A percentile compares a stretch with the other conserved stretches of the same genome.
phyloP scores from a whole-genome alignment of 2,797 vertebrate species.

The Limosa lapponica region DNA sequence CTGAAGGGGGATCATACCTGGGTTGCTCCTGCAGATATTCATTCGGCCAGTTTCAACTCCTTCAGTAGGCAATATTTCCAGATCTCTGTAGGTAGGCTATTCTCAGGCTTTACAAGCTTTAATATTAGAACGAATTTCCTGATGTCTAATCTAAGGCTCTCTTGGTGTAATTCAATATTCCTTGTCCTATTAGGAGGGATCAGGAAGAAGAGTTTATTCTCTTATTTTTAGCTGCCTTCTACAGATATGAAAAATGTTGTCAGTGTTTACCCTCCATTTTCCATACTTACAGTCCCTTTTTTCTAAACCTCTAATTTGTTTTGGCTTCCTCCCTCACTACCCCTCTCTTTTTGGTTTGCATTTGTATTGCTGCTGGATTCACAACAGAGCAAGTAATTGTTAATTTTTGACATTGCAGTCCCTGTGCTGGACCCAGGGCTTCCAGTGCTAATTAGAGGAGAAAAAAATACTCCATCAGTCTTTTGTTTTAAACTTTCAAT shows the following conservation, averaged over 20 bases:
- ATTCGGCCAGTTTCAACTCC: neutral
- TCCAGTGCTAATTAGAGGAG: neutral
- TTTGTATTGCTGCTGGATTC: neutral
- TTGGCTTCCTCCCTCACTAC: neutral
- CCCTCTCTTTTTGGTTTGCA: neutral
- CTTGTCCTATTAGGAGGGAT: neutral
- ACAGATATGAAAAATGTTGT: neutral
- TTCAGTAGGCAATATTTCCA: neutral
- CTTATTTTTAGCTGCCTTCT: neutral
- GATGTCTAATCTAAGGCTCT: neutral
- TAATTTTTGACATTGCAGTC: neutral
- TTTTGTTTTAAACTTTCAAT: neutral
- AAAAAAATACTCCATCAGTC: neutral
- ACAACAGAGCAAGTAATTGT: neutral
- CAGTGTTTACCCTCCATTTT: neutral
- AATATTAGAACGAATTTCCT: neutral
- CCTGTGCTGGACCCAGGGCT: neutral
- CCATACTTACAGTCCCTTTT: neutral
- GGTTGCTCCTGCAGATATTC: neutral
- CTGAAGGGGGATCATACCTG: neutral
- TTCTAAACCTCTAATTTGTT: neutral
- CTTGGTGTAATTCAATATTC: neutral
- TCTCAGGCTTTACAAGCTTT: conserved; percentile 4
- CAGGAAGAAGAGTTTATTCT: neutral
- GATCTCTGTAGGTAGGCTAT: neutral